Evolutionary conservation across 2,888 invertebrate genomes (phyloP), one percentile per base, ranked within the genome.

Genomic region (Mermis nigrescens): DNA sequence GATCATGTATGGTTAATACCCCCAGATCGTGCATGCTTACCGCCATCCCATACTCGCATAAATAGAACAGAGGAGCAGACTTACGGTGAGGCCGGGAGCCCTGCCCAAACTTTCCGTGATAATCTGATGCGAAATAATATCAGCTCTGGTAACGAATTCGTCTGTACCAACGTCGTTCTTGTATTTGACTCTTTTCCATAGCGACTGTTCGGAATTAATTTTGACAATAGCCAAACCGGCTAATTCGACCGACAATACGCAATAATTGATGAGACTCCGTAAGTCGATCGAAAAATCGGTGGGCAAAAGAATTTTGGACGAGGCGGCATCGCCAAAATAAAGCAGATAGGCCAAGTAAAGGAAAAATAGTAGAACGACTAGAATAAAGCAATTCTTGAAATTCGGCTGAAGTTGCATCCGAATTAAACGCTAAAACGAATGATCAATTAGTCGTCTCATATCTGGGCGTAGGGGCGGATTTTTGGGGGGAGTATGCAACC

Each of bases 91-190:
- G 15, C 64, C 62, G 1, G 70, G 69, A 61, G 70, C 67, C 15
- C 70, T 57, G 45, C 65, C 59, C 28, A 71, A 60, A 26, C 68
- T 62, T 38, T 68, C 69, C 31, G 68, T 53, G 32, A 71, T 71
- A 24, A 71, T 60, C 31, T 65, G 63, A 59, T 71, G 71, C 4
- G 71, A 71, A 4, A 72, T 64, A 4, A 71, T 62, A 61, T 71
- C 71, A 1, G 71, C 71, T 38, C 66, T 64, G 0, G 71, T 71
- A 26, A 71, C 55, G 3, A 71, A 61, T 57, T 71, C 71, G 0
- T 67, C n/a, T 1, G 55, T 58, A 22, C 61, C 69, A 24, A 48
- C 19, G 24, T 48, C 24, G 7, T 12, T 48, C 4, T 48, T 48
- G 4, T 12, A n/a, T 48, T 48, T 48, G 19, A 24, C 24, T n/a